Conservation (phyloP, 1,140 invertebrate genomes). For the Ladona fulva region DNA sequence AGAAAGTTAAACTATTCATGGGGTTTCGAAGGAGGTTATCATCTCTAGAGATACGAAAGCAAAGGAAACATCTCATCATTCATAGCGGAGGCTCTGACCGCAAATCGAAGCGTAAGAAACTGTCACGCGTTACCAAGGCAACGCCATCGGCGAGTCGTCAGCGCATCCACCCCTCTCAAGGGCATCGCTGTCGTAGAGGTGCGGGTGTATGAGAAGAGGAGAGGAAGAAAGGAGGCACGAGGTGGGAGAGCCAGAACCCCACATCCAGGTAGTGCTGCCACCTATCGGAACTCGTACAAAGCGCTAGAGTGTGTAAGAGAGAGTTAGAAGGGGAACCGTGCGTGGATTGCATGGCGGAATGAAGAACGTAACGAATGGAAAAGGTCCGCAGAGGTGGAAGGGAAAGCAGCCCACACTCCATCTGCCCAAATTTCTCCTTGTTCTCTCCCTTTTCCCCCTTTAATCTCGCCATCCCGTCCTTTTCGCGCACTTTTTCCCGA, state of each 20-base stretch:
- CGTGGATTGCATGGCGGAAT: no score
- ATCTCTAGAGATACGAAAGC: no score
- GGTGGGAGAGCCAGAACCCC: not conserved
- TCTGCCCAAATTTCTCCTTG: no score
- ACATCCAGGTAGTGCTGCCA: not conserved
- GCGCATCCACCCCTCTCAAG: not conserved
- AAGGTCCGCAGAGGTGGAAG: no score
- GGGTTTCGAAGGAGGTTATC: no score
- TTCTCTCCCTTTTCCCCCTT: not conserved
- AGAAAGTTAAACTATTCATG: no score
- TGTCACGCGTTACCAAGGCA: not conserved
- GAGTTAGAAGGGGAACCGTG: not conserved
- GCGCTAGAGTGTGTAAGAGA: not conserved
- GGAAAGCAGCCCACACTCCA: no score
- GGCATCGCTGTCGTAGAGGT: not conserved
- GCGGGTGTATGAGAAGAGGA: not conserved
- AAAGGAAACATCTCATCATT: no score
- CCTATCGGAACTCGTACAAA: not conserved
- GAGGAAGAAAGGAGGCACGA: not conserved
- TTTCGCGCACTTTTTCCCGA: not conserved
- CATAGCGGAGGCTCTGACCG: no score
- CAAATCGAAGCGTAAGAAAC: not conserved
- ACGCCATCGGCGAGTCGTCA: not conserved
- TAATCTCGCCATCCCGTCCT: not conserved
- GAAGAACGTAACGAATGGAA: no score